Conservation (phyloP, 2,888 invertebrate genomes). For the Apodemia duryi region DNA sequence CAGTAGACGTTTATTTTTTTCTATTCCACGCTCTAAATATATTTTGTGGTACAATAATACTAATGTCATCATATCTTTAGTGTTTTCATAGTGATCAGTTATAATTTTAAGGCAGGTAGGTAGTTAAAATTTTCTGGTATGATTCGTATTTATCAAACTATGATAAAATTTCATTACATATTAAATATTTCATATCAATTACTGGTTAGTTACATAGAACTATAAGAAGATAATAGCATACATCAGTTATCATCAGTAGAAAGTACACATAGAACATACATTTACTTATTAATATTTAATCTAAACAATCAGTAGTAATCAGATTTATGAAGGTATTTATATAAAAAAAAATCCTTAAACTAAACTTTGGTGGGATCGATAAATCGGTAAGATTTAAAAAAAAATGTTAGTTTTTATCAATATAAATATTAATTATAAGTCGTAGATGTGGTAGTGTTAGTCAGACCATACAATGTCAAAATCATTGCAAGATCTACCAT, state of each 20-base stretch:
- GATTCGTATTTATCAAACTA: no score
- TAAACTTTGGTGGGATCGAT: constrained; percentile 78
- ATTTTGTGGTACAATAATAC: no score
- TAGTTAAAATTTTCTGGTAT: no score
- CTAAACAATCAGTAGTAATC: constrained; percentile 32
- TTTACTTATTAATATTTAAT: constrained; percentile 36
- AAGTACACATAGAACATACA: constrained; percentile 27
- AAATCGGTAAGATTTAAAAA: constrained; percentile 36
- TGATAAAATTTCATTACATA: no score
- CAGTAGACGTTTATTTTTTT: no score
- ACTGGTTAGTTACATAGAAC: constrained; percentile 18
- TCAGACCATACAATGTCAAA: constrained; percentile 22
- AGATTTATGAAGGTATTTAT: constrained; percentile 46
- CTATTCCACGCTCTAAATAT: no score
- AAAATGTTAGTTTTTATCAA: constrained; percentile 17
- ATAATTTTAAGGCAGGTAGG: no score
- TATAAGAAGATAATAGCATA: constrained; percentile 22
- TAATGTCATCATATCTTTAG: no score
- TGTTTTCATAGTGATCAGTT: no score
- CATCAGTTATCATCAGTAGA: constrained; percentile 26
- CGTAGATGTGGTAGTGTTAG: constrained; percentile 20
- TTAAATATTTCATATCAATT: neutral
- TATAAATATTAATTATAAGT: constrained; percentile 17
- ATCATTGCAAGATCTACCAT: constrained; percentile 37
- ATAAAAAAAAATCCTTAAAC: constrained; percentile 70